Conservation (phyloP, 64 coral and sea anemone species). For the Montipora capricornis region DNA sequence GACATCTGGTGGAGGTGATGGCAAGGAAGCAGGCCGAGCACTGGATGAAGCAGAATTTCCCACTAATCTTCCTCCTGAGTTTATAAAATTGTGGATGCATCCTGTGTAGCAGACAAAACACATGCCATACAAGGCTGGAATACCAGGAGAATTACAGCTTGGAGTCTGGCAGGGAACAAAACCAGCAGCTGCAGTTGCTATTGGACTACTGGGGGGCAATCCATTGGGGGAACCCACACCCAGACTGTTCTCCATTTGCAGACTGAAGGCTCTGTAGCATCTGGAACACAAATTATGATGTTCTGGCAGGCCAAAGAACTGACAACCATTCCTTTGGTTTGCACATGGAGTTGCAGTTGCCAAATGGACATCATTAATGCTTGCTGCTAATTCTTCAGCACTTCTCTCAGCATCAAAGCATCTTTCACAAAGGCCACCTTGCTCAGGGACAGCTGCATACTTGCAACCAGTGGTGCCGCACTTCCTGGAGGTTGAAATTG, state of each 20-base stretch:
- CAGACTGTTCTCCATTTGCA: slow-evolving; percentile 64
- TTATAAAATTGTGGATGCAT: slow-evolving; percentile 84
- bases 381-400: slow-evolving; percentile 64
- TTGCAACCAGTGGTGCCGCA: slow-evolving; percentile 82
- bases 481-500: neutral
- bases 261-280: slow-evolving; percentile 78
- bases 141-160: slow-evolving; percentile 54
- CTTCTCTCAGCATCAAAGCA: slow-evolving; percentile 78
- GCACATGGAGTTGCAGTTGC: slow-evolving; percentile 45
- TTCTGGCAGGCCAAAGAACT: slow-evolving; percentile 77
- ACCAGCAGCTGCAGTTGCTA: neutral
- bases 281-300: slow-evolving; percentile 83
- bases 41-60: neutral
- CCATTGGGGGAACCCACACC: neutral
- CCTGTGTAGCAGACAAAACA: slow-evolving; percentile 80
- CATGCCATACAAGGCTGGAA: slow-evolving; percentile 75
- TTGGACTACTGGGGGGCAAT: neutral
- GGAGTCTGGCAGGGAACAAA: slow-evolving; percentile 29
- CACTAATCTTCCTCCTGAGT: slow-evolving; percentile 62
- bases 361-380: neutral
- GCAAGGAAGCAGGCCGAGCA: neutral
- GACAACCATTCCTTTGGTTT: slow-evolving; percentile 74
- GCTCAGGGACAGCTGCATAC: slow-evolving; percentile 36
- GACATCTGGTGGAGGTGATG: neutral
- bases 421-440: slow-evolving; percentile 71